Base-by-base conservation (phyloP, 1,140 invertebrate genomes). In the Colletes latitarsis region DNA sequence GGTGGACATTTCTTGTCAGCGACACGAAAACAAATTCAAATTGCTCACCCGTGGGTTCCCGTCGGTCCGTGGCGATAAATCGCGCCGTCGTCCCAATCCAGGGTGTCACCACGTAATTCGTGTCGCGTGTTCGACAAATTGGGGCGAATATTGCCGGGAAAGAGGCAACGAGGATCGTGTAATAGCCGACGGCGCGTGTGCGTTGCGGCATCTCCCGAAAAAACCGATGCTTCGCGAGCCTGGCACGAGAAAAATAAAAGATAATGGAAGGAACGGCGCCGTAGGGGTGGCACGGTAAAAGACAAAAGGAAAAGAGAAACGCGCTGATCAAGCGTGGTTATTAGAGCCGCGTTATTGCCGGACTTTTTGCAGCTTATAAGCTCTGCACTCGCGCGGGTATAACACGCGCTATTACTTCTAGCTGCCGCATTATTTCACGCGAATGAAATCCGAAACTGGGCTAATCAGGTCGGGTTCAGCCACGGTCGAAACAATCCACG, bases 311-410 rank as follows among this genome's bases (percentile, higher is more conserved):
- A 72, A 49, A 39, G 55, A 21, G n/a, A 49, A 43, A 67, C 41
- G 14, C 49, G n/a, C 6, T 55, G 72, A 70, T 87, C 53, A 81
- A 30, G 39, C 55, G 69, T 46, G 69, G 63, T 82, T 84, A 87
- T 85, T 87, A 58, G 46, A 72, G 19, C 49, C 53, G 17, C 15
- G 63, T 85, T 82, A 85, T 78, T 82, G 60, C 67, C 70, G 30
- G 66, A 69, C 71, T 81, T 86, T 83, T 87, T 84, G 49, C 62
- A 62, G 77, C 67, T 87, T 80, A 71, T 62, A 81, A 82, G 68
- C 60, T 43, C 19, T 12, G 67, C 70, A 71, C 63, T 82, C 66
- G 55, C 39, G 58, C 43, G 62, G n/a, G n/a, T 57, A 55, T 77
- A 68, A 30, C 10, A 55, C 41, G 46, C 14, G 19, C 21, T 74